phyloP scores from a whole-genome alignment of 2,113 vertebrate genomes.

The Gulo gulo region DNA sequence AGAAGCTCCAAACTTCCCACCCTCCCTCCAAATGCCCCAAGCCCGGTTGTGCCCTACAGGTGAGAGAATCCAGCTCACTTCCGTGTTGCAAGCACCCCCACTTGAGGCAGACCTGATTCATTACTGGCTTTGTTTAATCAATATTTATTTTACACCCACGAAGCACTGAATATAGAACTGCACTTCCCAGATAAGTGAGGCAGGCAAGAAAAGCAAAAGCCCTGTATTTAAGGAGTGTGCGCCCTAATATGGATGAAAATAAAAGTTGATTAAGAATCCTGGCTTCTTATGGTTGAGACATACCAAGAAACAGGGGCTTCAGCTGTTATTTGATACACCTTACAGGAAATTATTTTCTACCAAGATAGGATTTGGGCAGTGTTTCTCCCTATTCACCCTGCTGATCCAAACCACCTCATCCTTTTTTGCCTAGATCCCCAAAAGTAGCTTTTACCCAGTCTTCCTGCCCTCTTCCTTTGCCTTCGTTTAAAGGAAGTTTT shows the following conservation, averaged over 20 bases:
- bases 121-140: slow-evolving; percentile 66
- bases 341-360: not conserved
- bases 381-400: not conserved
- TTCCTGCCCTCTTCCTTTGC: not conserved
- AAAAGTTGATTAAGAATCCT: not conserved
- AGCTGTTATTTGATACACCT: not conserved
- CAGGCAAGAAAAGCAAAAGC: slow-evolving; percentile 40
- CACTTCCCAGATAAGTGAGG: slow-evolving; percentile 32
- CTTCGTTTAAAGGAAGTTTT: not conserved
- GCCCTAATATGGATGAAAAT: slow-evolving; percentile 30
- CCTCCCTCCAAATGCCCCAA: no score
- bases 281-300: not conserved
- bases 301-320: not conserved
- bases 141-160: slow-evolving; percentile 66
- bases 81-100: slow-evolving; percentile 14
- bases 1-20: fast-evolving
- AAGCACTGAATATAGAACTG: slow-evolving; percentile 57
- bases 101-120: slow-evolving; percentile 48
- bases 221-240: not conserved
- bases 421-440: not conserved
- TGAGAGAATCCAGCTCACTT: not conserved
- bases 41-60: not conserved
- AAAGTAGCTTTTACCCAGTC: not conserved
- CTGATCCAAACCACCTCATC: not conserved
- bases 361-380: not conserved